These are phyloP conservation scores for Drosophila ercepeae DNA, from an alignment of 1,140 invertebrate species.

Conservation along the genomic window DNA sequence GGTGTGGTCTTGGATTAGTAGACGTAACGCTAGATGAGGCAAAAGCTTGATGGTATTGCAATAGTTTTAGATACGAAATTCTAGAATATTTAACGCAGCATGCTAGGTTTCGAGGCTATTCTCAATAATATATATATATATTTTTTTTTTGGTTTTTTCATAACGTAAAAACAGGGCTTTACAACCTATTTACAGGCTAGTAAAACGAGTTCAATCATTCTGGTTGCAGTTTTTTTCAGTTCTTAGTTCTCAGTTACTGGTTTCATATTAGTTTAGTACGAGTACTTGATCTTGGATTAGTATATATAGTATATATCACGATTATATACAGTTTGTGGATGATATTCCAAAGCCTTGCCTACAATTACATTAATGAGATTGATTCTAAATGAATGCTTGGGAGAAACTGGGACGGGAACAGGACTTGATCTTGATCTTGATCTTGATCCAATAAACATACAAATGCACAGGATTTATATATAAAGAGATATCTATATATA, in stretches of 20 bases:
- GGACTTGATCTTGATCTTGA: conserved; percentile 7
- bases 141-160: conserved; percentile 23
- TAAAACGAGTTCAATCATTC: conserved; percentile 83
- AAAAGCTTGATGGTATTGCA: conserved; percentile 47
- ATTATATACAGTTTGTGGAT: conserved; percentile 33
- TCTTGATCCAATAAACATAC: not conserved
- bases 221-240: conserved; percentile 24
- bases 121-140: conserved; percentile 41
- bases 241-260: conserved; percentile 7
- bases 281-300: conserved; percentile 29
- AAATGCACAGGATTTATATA: not conserved
- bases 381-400: not conserved
- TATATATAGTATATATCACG: conserved; percentile 14
- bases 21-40: conserved; percentile 3
- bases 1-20: conserved; percentile 1
- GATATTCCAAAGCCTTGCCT: conserved; percentile 34
- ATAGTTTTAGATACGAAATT: conserved; percentile 78
- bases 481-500: conserved; percentile 1
- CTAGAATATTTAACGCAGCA: conserved; percentile 79
- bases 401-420: conserved; percentile 3
- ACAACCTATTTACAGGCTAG: conserved; percentile 84
- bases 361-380: conserved; percentile 18
- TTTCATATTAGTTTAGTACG: conserved; percentile 16
- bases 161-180: conserved; percentile 84
- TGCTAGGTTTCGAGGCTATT: conserved; percentile 71